Conservation (phyloP, 2,113 vertebrate genomes). For the Cygnus atratus region DNA sequence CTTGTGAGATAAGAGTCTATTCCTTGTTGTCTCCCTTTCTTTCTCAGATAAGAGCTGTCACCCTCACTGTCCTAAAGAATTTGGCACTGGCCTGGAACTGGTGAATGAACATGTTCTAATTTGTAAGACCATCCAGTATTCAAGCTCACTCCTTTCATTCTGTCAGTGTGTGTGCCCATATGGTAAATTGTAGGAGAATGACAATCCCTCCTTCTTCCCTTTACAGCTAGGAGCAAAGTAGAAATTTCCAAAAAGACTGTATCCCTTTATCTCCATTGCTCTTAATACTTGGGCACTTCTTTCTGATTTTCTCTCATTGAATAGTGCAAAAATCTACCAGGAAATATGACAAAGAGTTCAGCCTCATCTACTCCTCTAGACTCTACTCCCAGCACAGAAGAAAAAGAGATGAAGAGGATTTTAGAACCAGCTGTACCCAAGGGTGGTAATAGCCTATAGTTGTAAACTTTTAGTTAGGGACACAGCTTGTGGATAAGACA, state of each 20-base stretch:
- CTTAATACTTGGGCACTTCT: neutral
- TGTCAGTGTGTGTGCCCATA: fast-evolving
- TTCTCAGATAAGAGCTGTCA: neutral
- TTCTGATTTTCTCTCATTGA: neutral
- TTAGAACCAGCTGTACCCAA: neutral
- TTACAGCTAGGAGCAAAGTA: neutral
- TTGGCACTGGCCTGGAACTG: neutral
- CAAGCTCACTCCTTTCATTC: neutral
- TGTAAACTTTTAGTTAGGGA: neutral
- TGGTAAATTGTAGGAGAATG: neutral
- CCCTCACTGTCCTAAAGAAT: neutral
- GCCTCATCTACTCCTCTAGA: neutral
- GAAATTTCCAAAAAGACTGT: neutral
- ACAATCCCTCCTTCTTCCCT: neutral
- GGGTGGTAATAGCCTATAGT: neutral
- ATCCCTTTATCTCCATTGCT: neutral
- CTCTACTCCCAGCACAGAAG: neutral
- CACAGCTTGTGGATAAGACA: neutral
- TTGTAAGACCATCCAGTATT: neutral
- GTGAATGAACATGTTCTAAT: neutral
- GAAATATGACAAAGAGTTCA: neutral
- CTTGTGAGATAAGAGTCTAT: neutral
- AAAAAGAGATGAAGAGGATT: neutral
- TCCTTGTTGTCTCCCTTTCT: neutral
- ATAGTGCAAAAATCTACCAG: neutral